Percentiles rank a stretch among this genome's conserved stretches.
These are phyloP conservation scores for Frankliniella fusca DNA, from an alignment of 2,888 invertebrate genomes.

Conservation along the genomic window DNA sequence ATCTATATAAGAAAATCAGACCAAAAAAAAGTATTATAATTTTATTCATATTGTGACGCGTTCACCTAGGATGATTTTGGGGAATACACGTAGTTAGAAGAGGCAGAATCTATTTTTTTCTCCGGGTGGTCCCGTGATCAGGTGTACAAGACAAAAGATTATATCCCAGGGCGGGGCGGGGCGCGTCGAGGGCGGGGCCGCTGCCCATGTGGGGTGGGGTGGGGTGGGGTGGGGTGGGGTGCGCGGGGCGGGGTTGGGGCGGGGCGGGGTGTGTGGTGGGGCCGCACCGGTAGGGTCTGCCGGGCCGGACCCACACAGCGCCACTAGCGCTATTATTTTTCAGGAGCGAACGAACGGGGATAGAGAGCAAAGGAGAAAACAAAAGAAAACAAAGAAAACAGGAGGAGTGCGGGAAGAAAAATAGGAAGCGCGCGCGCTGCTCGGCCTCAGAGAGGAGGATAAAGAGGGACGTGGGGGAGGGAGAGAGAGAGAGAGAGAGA, in stretches of 20 bases:
- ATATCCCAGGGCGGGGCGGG: too few relatives aligned
- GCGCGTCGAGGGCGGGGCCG: too few relatives aligned
- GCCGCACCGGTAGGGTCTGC: neutral
- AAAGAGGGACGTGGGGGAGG: neutral
- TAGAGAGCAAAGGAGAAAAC: neutral
- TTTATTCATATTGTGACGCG: too few relatives aligned
- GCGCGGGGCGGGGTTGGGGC: neutral
- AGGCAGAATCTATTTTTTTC: too few relatives aligned
- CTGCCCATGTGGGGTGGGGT: neutral
- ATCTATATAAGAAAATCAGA: too few relatives aligned
- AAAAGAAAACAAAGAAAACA: neutral
- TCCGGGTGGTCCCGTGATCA: too few relatives aligned
- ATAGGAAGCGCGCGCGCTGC: neutral
- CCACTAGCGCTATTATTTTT: neutral
- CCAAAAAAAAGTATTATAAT: too few relatives aligned
- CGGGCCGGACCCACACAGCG: neutral
- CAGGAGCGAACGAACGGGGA: neutral
- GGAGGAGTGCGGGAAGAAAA: neutral
- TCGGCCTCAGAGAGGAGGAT: neutral
- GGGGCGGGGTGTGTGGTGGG: neutral
- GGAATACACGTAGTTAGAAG: too few relatives aligned
- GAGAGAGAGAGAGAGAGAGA: neutral
- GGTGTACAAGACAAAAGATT: too few relatives aligned
- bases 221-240: neutral
- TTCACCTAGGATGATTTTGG: too few relatives aligned